Percentiles rank a stretch among this genome's conserved stretches.
Evolutionary conservation across 1,140 invertebrate genomes (phyloP).

Genomic region (Neoseiulus cucumeris): DNA sequence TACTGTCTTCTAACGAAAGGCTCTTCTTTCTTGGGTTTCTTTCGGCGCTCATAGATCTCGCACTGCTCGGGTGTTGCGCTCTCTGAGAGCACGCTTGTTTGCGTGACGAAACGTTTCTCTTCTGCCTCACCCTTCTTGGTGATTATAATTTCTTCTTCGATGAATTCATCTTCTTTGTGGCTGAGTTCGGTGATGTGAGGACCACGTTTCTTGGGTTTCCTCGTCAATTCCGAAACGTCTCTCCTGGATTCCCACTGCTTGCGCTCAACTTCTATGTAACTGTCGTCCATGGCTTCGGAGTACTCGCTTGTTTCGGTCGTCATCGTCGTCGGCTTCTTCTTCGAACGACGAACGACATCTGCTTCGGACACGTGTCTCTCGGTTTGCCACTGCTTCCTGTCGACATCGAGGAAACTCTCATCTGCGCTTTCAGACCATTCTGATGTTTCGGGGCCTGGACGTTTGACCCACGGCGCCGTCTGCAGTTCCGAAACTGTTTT

Average conservation of each 20-base stretch:
- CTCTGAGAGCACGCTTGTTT: neutral
- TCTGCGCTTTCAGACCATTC: conserved; percentile 2
- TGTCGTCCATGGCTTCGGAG: neutral
- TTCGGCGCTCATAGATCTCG: neutral
- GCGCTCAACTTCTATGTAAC: conserved; percentile 10
- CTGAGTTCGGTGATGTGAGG: neutral
- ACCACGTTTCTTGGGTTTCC: neutral
- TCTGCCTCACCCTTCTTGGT: neutral
- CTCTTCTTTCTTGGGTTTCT: neutral
- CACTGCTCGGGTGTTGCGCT: neutral
- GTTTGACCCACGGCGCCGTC: neutral
- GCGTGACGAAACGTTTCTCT: neutral
- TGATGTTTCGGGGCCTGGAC: neutral
- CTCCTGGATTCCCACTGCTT: conserved; percentile 1
- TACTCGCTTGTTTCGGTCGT: conserved; percentile 1
- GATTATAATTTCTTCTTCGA: neutral
- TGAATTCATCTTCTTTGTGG: neutral
- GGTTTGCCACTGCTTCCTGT: neutral
- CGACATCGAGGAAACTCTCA: conserved; percentile 1
- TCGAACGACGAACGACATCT: neutral
- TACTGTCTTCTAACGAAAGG: neutral
- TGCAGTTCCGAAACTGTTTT: neutral
- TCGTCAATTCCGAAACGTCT: neutral
- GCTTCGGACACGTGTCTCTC: conserved; percentile 2
- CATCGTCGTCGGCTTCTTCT: conserved; percentile 9